These are phyloP conservation scores for Pseudeuparius sepicola DNA, from an alignment of 2,888 invertebrate genomes.

Conservation along the genomic window DNA sequence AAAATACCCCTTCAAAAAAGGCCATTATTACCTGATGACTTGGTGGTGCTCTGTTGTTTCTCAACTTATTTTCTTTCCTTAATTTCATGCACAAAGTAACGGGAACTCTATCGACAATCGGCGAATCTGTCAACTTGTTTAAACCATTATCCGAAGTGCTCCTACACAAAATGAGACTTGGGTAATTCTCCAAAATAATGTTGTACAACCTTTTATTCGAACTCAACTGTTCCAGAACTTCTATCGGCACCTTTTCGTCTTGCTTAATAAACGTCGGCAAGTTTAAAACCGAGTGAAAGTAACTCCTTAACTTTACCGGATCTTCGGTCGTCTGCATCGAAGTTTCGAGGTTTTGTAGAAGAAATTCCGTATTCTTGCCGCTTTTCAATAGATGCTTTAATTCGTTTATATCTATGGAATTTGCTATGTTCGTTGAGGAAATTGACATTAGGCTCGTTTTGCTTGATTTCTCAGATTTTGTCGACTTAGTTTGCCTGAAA, in stretches of 20 bases:
- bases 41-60: conserved; percentile 12
- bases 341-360: conserved; percentile 51
- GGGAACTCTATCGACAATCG: conserved; percentile 36
- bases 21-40: conserved; percentile 23
- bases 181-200: conserved; percentile 63
- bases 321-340: conserved; percentile 40
- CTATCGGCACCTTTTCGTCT: conserved; percentile 56
- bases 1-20: too few relatives aligned
- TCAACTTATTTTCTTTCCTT: conserved; percentile 35
- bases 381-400: conserved; percentile 59
- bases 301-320: conserved; percentile 41
- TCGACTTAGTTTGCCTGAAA: conserved; percentile 23
- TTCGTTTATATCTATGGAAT: conserved; percentile 51
- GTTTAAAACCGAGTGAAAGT: conserved; percentile 57
- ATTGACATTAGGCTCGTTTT: conserved; percentile 29
- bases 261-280: conserved; percentile 64
- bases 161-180: conserved; percentile 53
- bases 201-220: conserved; percentile 57
- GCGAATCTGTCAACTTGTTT: conserved; percentile 34
- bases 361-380: conserved; percentile 57
- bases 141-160: conserved; percentile 56
- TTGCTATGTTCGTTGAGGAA: conserved; percentile 43
- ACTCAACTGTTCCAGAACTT: conserved; percentile 52
- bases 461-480: conserved; percentile 28
- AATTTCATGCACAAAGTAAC: conserved; percentile 56